Percentiles rank a stretch among this genome's conserved stretches.
Evolutionary conservation across 2,113 vertebrate species (phyloP).

Genomic region (Gila orcuttii): DNA sequence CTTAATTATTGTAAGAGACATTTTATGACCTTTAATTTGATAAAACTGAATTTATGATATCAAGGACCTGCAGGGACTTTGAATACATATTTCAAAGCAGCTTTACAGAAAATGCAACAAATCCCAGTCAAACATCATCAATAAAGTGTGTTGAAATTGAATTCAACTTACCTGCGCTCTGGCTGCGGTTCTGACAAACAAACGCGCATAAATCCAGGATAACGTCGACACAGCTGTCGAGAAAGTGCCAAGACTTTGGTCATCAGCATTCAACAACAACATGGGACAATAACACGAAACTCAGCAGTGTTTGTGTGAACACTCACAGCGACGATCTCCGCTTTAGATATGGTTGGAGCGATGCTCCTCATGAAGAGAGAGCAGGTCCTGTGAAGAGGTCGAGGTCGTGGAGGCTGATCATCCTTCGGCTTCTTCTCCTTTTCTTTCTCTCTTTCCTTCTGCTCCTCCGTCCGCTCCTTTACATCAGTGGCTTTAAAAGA

Average conservation of each 20-base stretch:
- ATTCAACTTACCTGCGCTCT: constrained; percentile 80
- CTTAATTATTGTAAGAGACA: no score
- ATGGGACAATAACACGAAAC: not conserved
- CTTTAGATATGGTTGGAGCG: constrained; percentile 87
- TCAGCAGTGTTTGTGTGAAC: not conserved
- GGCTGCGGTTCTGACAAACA: constrained; percentile 90
- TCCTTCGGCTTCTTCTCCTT: constrained; percentile 80
- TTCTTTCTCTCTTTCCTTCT: constrained; percentile 72
- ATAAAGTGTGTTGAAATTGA: not conserved
- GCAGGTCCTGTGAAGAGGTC: constrained; percentile 88
- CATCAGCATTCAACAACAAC: no score
- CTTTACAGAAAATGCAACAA: not conserved
- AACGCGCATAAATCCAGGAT: constrained; percentile 89
- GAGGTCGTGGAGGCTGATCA: constrained; percentile 79
- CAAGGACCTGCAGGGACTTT: not conserved
- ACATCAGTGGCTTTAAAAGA: constrained; percentile 17
- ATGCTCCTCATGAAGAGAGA: constrained; percentile 93
- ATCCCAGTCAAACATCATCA: not conserved
- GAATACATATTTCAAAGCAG: not conserved
- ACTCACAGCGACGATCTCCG: constrained; percentile 89
- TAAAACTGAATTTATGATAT: no score
- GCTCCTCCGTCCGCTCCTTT: constrained; percentile 65
- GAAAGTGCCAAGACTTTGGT: not conserved
- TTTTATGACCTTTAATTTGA: no score
- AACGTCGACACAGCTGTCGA: constrained; percentile 84